A percentile compares a stretch with the other conserved stretches of the same genome.
These are phyloP conservation scores for Falco naumanni DNA, from an alignment of 2,797 vertebrate species.

Conservation along the genomic window DNA sequence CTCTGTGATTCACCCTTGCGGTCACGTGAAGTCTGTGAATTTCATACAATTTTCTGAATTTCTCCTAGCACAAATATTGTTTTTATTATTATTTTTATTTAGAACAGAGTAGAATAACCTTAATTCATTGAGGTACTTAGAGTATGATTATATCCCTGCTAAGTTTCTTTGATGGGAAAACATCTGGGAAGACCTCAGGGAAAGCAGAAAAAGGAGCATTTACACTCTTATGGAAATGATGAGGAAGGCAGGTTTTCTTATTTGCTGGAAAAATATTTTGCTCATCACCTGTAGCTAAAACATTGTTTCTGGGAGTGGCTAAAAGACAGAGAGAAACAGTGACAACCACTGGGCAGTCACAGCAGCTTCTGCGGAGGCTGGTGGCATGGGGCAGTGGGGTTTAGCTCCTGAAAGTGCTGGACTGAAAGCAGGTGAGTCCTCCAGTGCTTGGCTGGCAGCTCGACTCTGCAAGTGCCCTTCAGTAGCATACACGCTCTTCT, in stretches of 20 bases:
- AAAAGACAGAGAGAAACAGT: not conserved
- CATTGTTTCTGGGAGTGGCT: not conserved
- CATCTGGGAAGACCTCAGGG: not conserved
- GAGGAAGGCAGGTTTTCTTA: rapidly evolving
- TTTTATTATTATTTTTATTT: not conserved
- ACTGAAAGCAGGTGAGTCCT: not conserved
- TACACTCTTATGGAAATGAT: not conserved
- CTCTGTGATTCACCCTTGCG: not conserved
- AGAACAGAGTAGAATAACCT: not conserved
- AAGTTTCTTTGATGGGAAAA: not conserved
- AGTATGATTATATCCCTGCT: not conserved
- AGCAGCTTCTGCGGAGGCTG: not conserved
- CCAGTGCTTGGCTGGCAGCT: not conserved
- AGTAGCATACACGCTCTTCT: not conserved
- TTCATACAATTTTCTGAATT: not conserved
- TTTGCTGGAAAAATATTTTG: not conserved
- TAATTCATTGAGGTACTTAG: not conserved
- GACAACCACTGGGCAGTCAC: not conserved
- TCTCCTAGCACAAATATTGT: not conserved
- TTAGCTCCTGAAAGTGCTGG: not conserved
- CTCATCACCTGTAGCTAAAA: not conserved
- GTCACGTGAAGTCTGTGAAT: not conserved
- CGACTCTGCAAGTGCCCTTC: not conserved
- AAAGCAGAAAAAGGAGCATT: not conserved
- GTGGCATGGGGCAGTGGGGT: not conserved